phyloP scores from a whole-genome alignment of 2,797 vertebrate species.

The Melanotaenia boesemani region DNA sequence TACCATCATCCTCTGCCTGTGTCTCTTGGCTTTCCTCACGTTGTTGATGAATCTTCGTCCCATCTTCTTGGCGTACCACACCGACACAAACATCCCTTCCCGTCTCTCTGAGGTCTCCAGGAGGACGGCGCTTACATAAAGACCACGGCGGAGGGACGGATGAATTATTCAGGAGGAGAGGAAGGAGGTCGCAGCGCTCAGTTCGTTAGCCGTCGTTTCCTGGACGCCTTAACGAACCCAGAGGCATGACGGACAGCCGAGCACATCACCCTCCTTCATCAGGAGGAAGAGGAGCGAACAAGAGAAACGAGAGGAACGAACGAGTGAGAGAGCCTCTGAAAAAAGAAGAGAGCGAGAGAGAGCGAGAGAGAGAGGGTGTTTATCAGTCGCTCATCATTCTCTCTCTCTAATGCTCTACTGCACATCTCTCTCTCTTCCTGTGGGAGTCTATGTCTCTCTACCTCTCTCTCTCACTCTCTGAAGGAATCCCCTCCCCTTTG shows the following conservation, averaged over 20 bases:
- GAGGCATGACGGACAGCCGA: slow-evolving; percentile 50
- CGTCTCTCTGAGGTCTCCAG: slow-evolving; percentile 18
- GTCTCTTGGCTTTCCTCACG: slow-evolving; percentile 72
- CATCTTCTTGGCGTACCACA: slow-evolving; percentile 85
- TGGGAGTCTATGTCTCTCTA: slow-evolving; percentile 4
- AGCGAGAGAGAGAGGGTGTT: slow-evolving; percentile 44
- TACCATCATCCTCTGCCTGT: slow-evolving; percentile 78
- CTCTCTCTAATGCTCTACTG: slow-evolving; percentile 36
- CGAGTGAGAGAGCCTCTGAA: neutral
- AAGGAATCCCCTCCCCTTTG: slow-evolving; percentile 74
- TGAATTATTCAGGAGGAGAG: slow-evolving; percentile 48
- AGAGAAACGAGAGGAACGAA: slow-evolving; percentile 1
- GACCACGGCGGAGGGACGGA: slow-evolving; percentile 12
- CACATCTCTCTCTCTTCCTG: slow-evolving; percentile 16
- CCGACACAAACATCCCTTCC: slow-evolving; percentile 82
- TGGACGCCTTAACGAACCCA: slow-evolving; percentile 17
- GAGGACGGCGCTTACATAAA: slow-evolving; percentile 63
- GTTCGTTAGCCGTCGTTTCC: slow-evolving; percentile 27
- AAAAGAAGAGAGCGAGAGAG: slow-evolving; percentile 11
- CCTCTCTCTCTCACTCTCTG: slow-evolving; percentile 15
- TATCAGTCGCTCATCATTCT: slow-evolving; percentile 32
- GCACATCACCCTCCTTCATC: slow-evolving; percentile 34
- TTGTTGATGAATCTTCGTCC: slow-evolving; percentile 80
- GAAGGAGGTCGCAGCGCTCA: neutral
- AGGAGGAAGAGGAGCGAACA: slow-evolving; percentile 1